A percentile compares a stretch with the other conserved stretches of the same genome.
Conservation (phyloP, 92 coral and sea anemone species). For the Zoanthus sansibaricus region DNA sequence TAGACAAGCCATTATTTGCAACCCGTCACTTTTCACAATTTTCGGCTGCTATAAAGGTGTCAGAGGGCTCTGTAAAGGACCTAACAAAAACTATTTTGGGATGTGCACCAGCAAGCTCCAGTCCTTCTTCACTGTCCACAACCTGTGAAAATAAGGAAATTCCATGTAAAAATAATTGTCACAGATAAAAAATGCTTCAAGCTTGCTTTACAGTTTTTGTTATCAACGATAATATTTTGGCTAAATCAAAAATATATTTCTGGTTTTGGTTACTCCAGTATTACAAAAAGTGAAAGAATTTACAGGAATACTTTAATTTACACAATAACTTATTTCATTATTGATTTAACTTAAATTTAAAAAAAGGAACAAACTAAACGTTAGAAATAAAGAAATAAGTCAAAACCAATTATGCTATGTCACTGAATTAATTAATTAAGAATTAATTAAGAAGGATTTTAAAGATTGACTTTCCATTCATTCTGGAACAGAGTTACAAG, state of each 20-base stretch:
- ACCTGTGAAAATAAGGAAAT: background rate
- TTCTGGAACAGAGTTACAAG: conserved; percentile 33
- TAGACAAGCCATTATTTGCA: conserved; percentile 9
- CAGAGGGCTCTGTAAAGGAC: conserved; percentile 13
- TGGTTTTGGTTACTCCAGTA: too few species aligned
- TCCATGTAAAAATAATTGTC: background rate
- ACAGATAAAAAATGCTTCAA: background rate
- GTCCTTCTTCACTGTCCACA: conserved; percentile 22
- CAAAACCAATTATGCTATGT: background rate
- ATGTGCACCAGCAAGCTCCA: conserved; percentile 24
- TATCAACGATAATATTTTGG: background rate
- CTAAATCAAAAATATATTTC: too few species aligned
- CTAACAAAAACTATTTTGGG: background rate
- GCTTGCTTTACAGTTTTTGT: background rate
- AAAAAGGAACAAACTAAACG: too few species aligned
- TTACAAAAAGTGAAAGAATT: too few species aligned
- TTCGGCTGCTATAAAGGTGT: background rate
- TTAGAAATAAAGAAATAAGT: background rate
- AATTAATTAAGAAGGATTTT: background rate
- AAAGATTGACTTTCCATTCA: conserved; percentile 31
- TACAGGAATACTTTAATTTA: too few species aligned
- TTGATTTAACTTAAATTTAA: too few species aligned
- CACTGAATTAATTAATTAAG: background rate
- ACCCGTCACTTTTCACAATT: background rate
- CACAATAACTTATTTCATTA: too few species aligned